These are phyloP conservation scores for Chrysolina americana DNA, from an alignment of 2,888 invertebrate species.

Conservation along the genomic window DNA sequence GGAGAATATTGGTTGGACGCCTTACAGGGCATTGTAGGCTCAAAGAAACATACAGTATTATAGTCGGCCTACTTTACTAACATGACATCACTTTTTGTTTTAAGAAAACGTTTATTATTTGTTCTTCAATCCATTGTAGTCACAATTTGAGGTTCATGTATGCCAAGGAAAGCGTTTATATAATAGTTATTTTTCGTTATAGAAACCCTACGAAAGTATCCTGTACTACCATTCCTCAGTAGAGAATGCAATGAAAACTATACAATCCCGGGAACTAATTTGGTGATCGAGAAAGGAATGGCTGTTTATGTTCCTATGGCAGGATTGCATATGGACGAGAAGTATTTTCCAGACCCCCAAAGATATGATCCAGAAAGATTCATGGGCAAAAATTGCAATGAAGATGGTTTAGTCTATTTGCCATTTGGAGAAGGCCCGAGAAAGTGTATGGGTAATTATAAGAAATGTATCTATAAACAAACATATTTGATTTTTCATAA, in stretches of 20 bases:
- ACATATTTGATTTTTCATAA: background rate
- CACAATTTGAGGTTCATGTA: too few species aligned
- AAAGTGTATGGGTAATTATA: slow-evolving; percentile 58
- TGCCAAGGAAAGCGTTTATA: background rate
- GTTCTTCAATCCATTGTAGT: too few species aligned
- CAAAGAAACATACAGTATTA: too few species aligned
- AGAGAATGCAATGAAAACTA: slow-evolving; percentile 60
- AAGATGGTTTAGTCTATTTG: slow-evolving; percentile 55
- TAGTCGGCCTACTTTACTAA: too few species aligned
- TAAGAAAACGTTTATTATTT: too few species aligned
- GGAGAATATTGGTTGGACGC: too few species aligned
- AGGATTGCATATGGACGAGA: slow-evolving; percentile 58
- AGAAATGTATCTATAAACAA: background rate
- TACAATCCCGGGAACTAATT: slow-evolving; percentile 55
- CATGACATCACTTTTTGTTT: too few species aligned
- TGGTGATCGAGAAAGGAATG: slow-evolving; percentile 63
- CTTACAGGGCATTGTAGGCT: too few species aligned
- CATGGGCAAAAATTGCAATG: slow-evolving; percentile 48
- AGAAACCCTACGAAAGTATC: slow-evolving; percentile 69
- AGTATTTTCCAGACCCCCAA: slow-evolving; percentile 59
- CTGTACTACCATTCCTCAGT: slow-evolving; percentile 63
- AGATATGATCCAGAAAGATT: slow-evolving; percentile 60
- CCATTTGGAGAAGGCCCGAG: slow-evolving; percentile 61
- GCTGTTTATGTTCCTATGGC: slow-evolving; percentile 61
- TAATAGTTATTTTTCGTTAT: slow-evolving; percentile 37